Evolutionary conservation across 2,888 invertebrate species (phyloP).

Genomic region (Volucella bombylans): DNA sequence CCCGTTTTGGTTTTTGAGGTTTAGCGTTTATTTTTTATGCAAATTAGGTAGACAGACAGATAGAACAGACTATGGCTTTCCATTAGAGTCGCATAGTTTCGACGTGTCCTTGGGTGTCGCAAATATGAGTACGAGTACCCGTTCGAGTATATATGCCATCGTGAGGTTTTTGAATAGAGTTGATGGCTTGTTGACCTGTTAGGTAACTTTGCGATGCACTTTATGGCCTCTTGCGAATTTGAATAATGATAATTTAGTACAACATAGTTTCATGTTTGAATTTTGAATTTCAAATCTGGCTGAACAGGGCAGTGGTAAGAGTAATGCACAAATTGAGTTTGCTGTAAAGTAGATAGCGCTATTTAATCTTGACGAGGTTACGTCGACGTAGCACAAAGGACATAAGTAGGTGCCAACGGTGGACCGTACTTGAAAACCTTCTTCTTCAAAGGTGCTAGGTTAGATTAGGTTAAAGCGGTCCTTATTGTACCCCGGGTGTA

Average conservation of each 20-base stretch:
- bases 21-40: slow-evolving; percentile 7
- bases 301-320: no score
- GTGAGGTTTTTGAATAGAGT: not conserved
- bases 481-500: no score
- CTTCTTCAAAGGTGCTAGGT: no score
- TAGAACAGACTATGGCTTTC: not conserved
- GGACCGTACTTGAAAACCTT: no score
- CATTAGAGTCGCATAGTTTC: not conserved
- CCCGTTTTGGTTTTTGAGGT: not conserved
- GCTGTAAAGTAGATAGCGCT: no score
- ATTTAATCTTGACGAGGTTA: no score
- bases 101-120: not conserved
- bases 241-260: not conserved
- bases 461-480: no score
- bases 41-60: not conserved
- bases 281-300: no score
- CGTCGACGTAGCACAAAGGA: no score
- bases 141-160: not conserved
- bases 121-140: not conserved
- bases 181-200: slow-evolving; percentile 9
- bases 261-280: no score
- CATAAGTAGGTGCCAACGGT: no score
- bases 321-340: no score
- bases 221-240: not conserved
- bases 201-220: slow-evolving; percentile 6